Percentiles rank a stretch among this genome's conserved stretches.
phyloP scores from a whole-genome alignment of 2,113 vertebrate genomes.

The Cyanoderma ruficeps region DNA sequence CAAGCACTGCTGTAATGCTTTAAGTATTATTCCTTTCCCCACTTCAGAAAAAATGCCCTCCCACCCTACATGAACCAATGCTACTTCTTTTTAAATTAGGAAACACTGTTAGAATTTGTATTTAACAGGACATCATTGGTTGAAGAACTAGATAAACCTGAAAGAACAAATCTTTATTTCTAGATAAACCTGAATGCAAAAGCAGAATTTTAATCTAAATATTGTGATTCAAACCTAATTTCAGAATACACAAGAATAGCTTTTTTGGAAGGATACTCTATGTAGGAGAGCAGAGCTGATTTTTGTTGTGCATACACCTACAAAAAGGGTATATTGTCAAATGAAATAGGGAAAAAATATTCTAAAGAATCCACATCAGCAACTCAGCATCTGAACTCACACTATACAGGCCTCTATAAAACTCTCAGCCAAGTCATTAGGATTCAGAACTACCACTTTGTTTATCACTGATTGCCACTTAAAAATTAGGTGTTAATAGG shows the following conservation, averaged over 20 bases:
- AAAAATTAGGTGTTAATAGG: background rate
- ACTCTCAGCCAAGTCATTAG: background rate
- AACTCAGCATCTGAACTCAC: background rate
- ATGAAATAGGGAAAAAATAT: background rate
- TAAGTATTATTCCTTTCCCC: background rate
- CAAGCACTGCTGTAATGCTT: background rate
- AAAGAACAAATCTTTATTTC: background rate
- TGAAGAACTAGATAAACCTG: background rate
- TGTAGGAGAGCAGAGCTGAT: background rate
- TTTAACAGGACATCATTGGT: background rate
- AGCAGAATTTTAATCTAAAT: background rate
- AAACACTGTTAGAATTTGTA: background rate
- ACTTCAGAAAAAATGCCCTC: background rate
- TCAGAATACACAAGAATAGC: background rate
- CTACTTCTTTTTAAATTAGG: background rate
- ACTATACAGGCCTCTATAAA: background rate
- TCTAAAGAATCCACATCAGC: background rate
- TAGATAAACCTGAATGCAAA: background rate
- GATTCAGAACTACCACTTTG: background rate
- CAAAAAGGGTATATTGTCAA: background rate
- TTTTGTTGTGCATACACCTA: background rate
- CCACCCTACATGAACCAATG: background rate
- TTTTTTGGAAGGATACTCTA: background rate
- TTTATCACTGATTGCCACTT: background rate
- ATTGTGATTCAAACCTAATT: background rate